These are phyloP conservation scores for Perdita meconis DNA, from an alignment of 2,888 invertebrate genomes.

Conservation along the genomic window DNA sequence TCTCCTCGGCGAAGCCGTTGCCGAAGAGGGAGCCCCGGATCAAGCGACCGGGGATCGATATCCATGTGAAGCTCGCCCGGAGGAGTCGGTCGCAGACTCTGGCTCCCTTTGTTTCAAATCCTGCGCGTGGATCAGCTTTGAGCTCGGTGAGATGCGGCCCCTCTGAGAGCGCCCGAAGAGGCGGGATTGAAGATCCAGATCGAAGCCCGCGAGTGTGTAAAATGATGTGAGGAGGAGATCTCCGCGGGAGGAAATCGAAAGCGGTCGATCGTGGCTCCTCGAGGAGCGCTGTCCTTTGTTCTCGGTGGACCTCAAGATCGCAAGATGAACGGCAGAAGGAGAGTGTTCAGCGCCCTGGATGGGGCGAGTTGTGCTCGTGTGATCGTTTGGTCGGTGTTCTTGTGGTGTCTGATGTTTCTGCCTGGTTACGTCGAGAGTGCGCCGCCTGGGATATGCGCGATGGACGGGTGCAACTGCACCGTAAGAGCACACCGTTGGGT, in stretches of 20 bases:
- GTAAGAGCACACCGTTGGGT: slow-evolving; percentile 87
- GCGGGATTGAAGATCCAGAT: slow-evolving; percentile 33
- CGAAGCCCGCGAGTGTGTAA: slow-evolving; percentile 19
- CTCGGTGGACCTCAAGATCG: slow-evolving; percentile 10
- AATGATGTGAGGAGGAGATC: slow-evolving; percentile 54
- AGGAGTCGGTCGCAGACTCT: too few relatives aligned
- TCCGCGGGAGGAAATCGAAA: slow-evolving; percentile 24
- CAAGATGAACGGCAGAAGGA: slow-evolving; percentile 60
- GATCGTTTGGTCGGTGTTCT: slow-evolving; percentile 68
- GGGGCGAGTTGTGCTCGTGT: slow-evolving; percentile 74
- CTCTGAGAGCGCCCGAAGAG: not conserved
- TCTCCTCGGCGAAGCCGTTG: not conserved
- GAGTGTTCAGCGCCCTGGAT: slow-evolving; percentile 67
- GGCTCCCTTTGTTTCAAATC: slow-evolving; percentile 25
- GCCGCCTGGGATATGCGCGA: slow-evolving; percentile 85
- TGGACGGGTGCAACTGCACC: slow-evolving; percentile 87
- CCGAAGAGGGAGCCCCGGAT: not conserved
- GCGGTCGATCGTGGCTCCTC: slow-evolving; percentile 45
- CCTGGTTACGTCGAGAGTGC: slow-evolving; percentile 63
- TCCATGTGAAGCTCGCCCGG: too few relatives aligned
- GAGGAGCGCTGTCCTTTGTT: slow-evolving; percentile 19
- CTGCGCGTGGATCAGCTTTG: not conserved
- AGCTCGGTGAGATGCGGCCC: slow-evolving; percentile 31
- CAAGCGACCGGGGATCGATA: too few relatives aligned
- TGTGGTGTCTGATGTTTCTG: slow-evolving; percentile 72